phyloP scores from a whole-genome alignment of 2,888 invertebrate species.

The Eupithecia pulchellata region DNA sequence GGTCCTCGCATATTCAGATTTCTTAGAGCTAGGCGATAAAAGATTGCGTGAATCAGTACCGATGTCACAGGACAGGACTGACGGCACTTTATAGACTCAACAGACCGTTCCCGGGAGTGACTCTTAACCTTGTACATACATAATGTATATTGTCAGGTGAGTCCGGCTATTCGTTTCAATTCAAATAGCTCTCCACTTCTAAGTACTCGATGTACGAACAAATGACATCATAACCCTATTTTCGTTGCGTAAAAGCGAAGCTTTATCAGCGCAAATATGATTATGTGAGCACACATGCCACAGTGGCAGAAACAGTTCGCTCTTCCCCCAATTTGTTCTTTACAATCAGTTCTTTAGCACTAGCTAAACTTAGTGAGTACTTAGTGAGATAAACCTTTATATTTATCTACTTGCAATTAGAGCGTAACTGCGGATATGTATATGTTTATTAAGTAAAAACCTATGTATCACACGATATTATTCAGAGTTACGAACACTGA shows the following conservation, averaged over 20 bases:
- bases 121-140: too few relatives aligned
- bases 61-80: too few relatives aligned
- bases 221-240: slow-evolving; percentile 27
- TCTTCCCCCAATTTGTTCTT: background rate
- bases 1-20: background rate
- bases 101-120: too few relatives aligned
- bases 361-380: background rate
- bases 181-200: slow-evolving; percentile 2
- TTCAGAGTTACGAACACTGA: background rate
- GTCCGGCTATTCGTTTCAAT: too few relatives aligned
- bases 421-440: background rate
- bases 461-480: background rate
- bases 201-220: slow-evolving; percentile 2
- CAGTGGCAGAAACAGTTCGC: background rate
- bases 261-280: slow-evolving; percentile 33
- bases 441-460: background rate
- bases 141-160: too few relatives aligned
- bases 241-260: slow-evolving; percentile 22
- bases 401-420: background rate
- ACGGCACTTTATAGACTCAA: too few relatives aligned
- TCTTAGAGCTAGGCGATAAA: background rate
- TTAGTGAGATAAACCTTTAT: background rate
- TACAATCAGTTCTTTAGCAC: background rate
- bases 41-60: background rate
- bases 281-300: slow-evolving; percentile 18